These are phyloP conservation scores for Manacus vitellinus DNA, from an alignment of 2,113 vertebrate genomes.

Conservation along the genomic window DNA sequence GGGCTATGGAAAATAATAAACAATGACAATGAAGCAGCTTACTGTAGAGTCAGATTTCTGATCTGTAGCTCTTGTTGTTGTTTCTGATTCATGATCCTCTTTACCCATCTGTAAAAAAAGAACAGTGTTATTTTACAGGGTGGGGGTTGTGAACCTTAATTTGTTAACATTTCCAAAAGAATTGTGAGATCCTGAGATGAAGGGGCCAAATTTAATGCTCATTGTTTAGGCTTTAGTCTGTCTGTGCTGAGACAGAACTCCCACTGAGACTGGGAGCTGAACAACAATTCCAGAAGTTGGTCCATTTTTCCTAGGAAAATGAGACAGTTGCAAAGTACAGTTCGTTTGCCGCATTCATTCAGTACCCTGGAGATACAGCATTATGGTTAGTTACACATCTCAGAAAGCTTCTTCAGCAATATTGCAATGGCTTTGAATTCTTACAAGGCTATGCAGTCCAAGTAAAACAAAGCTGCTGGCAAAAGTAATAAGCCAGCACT, in stretches of 20 bases:
- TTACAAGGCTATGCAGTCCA: conserved; percentile 56
- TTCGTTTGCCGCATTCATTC: conserved; percentile 4
- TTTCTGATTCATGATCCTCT: not conserved
- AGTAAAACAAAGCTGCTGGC: conserved; percentile 70
- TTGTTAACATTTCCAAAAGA: conserved; percentile 54
- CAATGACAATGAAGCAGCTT: not conserved
- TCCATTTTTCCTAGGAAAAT: conserved; percentile 61
- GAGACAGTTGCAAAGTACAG: conserved; percentile 45
- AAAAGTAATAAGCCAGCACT: conserved; percentile 53
- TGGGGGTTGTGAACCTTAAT: conserved; percentile 23
- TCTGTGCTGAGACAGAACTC: conserved; percentile 47
- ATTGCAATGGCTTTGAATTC: conserved; percentile 41
- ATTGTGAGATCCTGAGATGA: conserved; percentile 46
- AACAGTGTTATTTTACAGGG: not conserved
- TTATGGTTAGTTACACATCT: conserved; percentile 47
- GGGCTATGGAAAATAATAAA: not conserved
- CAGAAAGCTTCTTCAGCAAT: conserved; percentile 52
- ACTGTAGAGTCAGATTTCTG: not conserved
- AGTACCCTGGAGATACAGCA: conserved; percentile 41
- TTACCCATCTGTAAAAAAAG: not conserved
- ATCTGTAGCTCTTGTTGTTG: not conserved
- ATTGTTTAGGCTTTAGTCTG: conserved; percentile 41
- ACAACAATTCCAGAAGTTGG: conserved; percentile 43
- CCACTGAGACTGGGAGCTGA: conserved; percentile 41
- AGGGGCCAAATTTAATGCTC: conserved; percentile 27